Conservation (phyloP, 2,113 vertebrate genomes). For the Candoia aspera region DNA sequence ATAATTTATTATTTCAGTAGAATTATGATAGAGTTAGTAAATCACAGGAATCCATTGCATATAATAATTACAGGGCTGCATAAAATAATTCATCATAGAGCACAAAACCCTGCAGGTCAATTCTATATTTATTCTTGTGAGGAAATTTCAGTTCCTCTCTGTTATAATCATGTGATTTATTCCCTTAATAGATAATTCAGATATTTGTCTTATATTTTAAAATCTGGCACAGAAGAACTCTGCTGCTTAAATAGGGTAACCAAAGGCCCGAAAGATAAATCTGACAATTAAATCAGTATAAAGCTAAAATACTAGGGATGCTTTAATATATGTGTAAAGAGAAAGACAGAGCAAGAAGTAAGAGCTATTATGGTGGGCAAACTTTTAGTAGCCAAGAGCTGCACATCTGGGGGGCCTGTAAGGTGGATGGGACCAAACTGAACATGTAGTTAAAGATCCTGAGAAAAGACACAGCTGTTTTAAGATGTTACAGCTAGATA, state of each 20-base stretch:
- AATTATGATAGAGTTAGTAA: constrained; percentile 38
- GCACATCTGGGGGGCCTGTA: not conserved
- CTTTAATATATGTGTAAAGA: not conserved
- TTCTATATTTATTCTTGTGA: constrained; percentile 18
- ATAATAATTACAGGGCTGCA: constrained; percentile 17
- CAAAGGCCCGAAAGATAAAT: not conserved
- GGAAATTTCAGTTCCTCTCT: not conserved
- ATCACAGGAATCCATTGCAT: constrained; percentile 29
- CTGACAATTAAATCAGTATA: not conserved
- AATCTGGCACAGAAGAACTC: not conserved
- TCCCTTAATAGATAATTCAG: not conserved
- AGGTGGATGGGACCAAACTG: not conserved
- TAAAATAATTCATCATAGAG: constrained; percentile 11
- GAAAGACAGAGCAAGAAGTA: not conserved
- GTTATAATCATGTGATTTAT: constrained; percentile 19
- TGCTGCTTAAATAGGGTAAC: not conserved
- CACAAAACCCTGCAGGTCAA: not conserved
- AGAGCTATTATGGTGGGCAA: not conserved
- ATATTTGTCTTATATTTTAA: not conserved
- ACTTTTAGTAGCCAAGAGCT: not conserved
- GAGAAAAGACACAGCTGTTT: not conserved
- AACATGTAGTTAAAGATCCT: not conserved
- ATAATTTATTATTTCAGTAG: constrained; percentile 16
- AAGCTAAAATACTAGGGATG: not conserved
- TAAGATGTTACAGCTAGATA: not conserved